Percentiles rank a stretch among this genome's conserved stretches.
phyloP scores from a whole-genome alignment of 2,797 vertebrate genomes.

The Phrynocephalus vlangalii region DNA sequence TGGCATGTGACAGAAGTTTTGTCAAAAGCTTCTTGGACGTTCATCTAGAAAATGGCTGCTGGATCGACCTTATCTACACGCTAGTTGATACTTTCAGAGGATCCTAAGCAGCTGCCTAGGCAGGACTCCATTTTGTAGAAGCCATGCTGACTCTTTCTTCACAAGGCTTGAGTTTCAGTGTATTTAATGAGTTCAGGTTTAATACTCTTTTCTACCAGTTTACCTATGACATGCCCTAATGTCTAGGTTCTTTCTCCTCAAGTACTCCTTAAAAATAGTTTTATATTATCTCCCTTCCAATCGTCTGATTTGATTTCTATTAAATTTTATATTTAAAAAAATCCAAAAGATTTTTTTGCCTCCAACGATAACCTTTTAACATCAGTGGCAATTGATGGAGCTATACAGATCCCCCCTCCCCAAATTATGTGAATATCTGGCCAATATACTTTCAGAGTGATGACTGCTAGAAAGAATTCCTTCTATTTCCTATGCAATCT shows the following conservation, averaged over 20 bases:
- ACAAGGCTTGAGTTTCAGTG: neutral
- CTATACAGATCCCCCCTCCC: neutral
- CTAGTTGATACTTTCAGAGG: neutral
- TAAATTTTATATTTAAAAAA: neutral
- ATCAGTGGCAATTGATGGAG: too few relatives aligned
- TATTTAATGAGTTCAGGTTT: neutral
- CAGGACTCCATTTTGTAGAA: neutral
- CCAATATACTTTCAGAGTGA: neutral
- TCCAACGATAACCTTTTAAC: neutral
- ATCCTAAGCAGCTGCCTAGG: neutral
- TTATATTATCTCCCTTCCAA: neutral
- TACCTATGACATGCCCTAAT: neutral
- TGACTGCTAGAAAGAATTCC: neutral
- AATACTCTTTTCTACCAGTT: neutral
- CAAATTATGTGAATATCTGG: neutral
- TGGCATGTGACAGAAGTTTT: constrained; percentile 5
- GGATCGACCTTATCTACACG: neutral
- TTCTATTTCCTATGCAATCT: neutral
- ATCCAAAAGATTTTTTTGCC: neutral
- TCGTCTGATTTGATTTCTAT: neutral
- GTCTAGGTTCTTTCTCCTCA: neutral
- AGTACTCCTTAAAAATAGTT: neutral
- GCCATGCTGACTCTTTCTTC: neutral
- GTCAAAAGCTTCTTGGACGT: constrained; percentile 7
- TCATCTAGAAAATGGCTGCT: neutral